phyloP scores from a whole-genome alignment of 2,888 invertebrate genomes.

The Formica aserva region DNA sequence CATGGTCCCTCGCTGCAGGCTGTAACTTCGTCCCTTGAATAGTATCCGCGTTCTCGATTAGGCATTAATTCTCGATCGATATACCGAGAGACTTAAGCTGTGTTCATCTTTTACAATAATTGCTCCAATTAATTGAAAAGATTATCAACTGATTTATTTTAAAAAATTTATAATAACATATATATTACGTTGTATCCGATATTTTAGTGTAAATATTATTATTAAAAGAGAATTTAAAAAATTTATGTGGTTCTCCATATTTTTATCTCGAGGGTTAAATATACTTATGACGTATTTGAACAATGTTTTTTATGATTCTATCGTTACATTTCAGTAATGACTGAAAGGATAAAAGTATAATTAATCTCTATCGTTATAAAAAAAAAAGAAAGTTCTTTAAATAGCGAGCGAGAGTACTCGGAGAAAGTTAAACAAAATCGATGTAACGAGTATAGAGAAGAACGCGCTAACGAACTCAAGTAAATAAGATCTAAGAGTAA shows the following conservation, averaged over 20 bases:
- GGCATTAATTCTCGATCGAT: constrained; percentile 5
- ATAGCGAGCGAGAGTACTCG: neutral
- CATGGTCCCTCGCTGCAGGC: neutral
- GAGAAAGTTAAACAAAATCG: constrained; percentile 16
- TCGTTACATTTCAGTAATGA: neutral
- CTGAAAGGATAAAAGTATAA: neutral
- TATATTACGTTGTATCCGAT: neutral
- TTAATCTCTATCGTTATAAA: neutral
- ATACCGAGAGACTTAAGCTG: neutral
- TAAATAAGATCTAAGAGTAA: neutral
- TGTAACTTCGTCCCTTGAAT: constrained; percentile 19
- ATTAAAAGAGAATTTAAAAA: neutral
- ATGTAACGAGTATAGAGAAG: neutral
- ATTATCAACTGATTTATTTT: neutral
- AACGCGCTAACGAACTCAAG: constrained; percentile 21
- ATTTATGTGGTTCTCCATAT: neutral
- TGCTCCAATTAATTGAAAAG: neutral
- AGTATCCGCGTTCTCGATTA: neutral
- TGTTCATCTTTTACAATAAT: neutral
- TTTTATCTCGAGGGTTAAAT: neutral
- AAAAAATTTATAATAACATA: neutral
- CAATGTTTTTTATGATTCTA: neutral
- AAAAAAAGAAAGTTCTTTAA: neutral
- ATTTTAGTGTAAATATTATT: constrained; percentile 6
- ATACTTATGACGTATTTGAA: neutral